These are phyloP conservation scores for Microctenopoma lineatum DNA, from an alignment of 2,797 vertebrate genomes.

Conservation along the genomic window DNA sequence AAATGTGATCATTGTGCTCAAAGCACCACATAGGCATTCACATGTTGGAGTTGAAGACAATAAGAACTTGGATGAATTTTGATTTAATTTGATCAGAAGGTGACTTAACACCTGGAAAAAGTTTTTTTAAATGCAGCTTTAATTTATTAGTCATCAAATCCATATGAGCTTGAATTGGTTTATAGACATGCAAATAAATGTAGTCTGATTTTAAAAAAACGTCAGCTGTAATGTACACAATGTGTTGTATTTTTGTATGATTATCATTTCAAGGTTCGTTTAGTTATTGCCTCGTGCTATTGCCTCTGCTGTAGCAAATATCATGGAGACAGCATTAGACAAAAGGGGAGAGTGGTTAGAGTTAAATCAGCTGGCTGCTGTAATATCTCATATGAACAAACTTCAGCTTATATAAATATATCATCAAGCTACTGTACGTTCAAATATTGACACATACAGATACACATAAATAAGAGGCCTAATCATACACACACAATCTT, in stretches of 20 bases:
- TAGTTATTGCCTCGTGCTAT: neutral
- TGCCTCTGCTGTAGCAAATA: neutral
- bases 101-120: slow-evolving; percentile 1
- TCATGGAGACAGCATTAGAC: no score
- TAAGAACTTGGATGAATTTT: neutral
- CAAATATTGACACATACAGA: neutral
- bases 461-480: neutral
- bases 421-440: neutral
- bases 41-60: slow-evolving; percentile 1
- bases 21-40: neutral
- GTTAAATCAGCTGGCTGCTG: neutral
- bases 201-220: no score
- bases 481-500: neutral
- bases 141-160: neutral
- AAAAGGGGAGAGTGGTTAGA: no score
- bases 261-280: neutral
- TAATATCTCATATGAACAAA: neutral
- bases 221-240: neutral
- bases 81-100: slow-evolving; percentile 21
- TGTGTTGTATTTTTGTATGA: neutral
- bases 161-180: neutral
- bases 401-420: neutral
- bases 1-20: neutral
- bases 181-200: neutral
- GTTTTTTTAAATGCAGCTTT: neutral